A percentile compares a stretch with the other conserved stretches of the same genome.
Evolutionary conservation across 1,140 invertebrate species (phyloP).

Genomic region (Calliopsis andreniformis): DNA sequence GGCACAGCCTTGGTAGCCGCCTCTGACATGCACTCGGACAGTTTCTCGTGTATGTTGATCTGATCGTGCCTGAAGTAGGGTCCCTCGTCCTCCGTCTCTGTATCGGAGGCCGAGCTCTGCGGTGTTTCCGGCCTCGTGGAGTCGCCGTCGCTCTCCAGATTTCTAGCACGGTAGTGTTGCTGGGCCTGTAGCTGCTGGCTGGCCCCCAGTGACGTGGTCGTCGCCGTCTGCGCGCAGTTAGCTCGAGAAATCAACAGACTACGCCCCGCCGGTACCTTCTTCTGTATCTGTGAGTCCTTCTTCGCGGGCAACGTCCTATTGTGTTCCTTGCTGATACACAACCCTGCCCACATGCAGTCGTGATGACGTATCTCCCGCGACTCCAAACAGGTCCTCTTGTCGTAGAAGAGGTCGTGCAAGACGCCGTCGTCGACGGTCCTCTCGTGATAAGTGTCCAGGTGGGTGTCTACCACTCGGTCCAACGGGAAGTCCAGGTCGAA

Average conservation of each 20-base stretch:
- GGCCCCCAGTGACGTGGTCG: not conserved
- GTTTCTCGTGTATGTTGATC: conserved; percentile 71
- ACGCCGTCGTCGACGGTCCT: conserved; percentile 44
- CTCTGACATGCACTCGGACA: conserved; percentile 69
- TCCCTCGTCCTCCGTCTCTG: conserved; percentile 59
- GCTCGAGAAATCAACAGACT: conserved; percentile 72
- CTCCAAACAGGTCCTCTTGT: conserved; percentile 54
- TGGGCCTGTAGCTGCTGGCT: conserved; percentile 11
- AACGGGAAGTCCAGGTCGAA: conserved; percentile 77
- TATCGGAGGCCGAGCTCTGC: conserved; percentile 54
- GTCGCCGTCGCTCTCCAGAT: conserved; percentile 71
- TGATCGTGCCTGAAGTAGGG: conserved; percentile 75
- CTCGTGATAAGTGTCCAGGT: conserved; percentile 59
- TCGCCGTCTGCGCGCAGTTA: not conserved
- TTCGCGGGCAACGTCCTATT: conserved; percentile 70
- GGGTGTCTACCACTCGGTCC: conserved; percentile 55
- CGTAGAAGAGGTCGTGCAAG: conserved; percentile 39
- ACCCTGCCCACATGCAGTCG: conserved; percentile 87
- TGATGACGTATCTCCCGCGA: conserved; percentile 81
- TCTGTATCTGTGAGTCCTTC: conserved; percentile 61
- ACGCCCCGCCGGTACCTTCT: conserved; percentile 69
- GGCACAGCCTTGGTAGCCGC: conserved; percentile 63
- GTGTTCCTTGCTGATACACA: conserved; percentile 82
- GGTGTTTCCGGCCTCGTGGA: conserved; percentile 75
- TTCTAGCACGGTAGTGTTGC: conserved; percentile 44